phyloP scores from a whole-genome alignment of 2,113 vertebrate genomes.

The Rhea pennata region DNA sequence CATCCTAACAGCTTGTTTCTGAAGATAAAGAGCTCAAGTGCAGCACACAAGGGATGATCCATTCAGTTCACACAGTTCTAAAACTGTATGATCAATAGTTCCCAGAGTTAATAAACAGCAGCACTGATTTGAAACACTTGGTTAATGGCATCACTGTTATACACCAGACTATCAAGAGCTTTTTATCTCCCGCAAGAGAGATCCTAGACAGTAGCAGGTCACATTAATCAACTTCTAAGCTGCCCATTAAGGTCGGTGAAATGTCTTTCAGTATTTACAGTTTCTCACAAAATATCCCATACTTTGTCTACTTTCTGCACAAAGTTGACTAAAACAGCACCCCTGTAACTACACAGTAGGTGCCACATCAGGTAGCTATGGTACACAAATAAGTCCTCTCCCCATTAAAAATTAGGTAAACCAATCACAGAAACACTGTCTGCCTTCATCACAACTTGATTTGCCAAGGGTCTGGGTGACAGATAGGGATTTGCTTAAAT shows the following conservation, averaged over 20 bases:
- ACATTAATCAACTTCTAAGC: background rate
- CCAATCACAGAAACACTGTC: rapidly evolving
- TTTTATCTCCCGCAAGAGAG: slow-evolving; percentile 14
- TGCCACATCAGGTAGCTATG: background rate
- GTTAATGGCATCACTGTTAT: background rate
- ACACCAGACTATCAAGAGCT: background rate
- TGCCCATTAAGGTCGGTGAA: background rate
- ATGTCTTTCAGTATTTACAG: background rate
- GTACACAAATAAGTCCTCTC: background rate
- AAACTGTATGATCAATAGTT: background rate
- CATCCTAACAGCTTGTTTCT: background rate
- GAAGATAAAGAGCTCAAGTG: background rate
- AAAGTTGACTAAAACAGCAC: background rate
- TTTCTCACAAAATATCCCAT: background rate
- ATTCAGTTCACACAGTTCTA: background rate
- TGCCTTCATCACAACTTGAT: background rate
- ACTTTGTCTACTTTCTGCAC: background rate
- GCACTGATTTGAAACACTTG: background rate
- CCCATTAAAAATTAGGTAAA: background rate
- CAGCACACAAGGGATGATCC: background rate
- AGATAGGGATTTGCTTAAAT: background rate
- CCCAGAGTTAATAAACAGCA: background rate
- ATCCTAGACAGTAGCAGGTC: background rate
- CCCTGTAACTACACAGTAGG: background rate
- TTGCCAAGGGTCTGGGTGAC: background rate